Evolutionary conservation across 2,888 invertebrate genomes (phyloP).

Genomic region (Lingula anatina): DNA sequence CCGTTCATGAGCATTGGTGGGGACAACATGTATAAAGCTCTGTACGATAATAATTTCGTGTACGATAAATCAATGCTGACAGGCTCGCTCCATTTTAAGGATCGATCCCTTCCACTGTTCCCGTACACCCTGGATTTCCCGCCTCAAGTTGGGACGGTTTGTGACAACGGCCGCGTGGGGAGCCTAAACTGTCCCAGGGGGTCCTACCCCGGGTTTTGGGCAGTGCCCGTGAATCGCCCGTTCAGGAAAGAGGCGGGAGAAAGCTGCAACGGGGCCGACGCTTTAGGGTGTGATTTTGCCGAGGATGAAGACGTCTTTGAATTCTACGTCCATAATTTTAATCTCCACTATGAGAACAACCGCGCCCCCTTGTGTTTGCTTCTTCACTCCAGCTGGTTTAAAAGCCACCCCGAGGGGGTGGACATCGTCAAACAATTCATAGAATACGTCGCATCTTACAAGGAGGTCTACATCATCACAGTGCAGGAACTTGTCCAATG

Average conservation of each 20-base stretch:
- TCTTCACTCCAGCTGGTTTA: constrained; percentile 78
- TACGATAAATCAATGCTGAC: constrained; percentile 88
- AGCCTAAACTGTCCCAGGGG: constrained; percentile 16
- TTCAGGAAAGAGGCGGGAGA: constrained; percentile 25
- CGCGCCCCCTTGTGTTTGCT: constrained; percentile 75
- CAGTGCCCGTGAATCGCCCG: constrained; percentile 20
- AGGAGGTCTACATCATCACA: constrained; percentile 26
- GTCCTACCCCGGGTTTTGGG: constrained; percentile 23
- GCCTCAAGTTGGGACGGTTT: constrained; percentile 13
- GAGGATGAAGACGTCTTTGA: constrained; percentile 21
- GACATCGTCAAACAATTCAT: constrained; percentile 22
- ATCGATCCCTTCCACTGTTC: too few relatives aligned
- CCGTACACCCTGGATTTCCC: constrained; percentile 81
- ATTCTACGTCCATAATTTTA: constrained; percentile 72
- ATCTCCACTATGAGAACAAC: constrained; percentile 62
- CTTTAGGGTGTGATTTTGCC: constrained; percentile 18
- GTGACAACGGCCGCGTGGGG: constrained; percentile 19
- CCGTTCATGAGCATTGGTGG: constrained; percentile 81
- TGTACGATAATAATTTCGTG: constrained; percentile 88
- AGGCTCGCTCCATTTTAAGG: constrained; percentile 74
- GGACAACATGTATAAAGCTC: constrained; percentile 85
- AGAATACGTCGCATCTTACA: constrained; percentile 18
- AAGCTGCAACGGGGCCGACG: constrained; percentile 31
- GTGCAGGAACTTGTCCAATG: constrained; percentile 22
- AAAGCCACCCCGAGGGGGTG: constrained; percentile 56